Evolutionary conservation across 2,113 vertebrate genomes (phyloP), one percentile per base, ranked within the genome.

Genomic region (Orthonyx spaldingii): DNA sequence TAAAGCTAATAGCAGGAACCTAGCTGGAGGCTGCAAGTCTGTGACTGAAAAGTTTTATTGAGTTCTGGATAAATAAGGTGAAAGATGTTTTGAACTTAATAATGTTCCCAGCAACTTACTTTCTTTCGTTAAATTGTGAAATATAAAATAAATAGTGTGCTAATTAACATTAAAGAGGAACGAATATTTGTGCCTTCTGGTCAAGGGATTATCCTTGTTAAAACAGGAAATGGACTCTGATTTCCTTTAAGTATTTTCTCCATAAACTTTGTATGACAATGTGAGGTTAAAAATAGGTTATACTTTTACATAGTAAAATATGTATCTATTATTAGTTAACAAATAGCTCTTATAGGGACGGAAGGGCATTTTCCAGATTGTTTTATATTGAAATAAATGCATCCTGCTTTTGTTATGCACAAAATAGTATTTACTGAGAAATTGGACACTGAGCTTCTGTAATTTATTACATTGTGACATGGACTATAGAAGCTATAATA

Each of bases 161-260:
- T 92, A 96, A 95, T 93, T 87, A 91, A 82, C 79, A 47, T 93
- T 69, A 55, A 88, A 89, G 76, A 86, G 44, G 37, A 74, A 82
- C 11, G 37, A 91, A 57, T 95, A 95, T 95, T 96, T 96, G 57
- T 94, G 72, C 72, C 65, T 93, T 75, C 88, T 94, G 92, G 90
- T 95, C 94, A 94, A 87, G 35, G 76, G 85, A 90, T 95, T 97
- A 94, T 95, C 83, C 50, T 89, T 97, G 61, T 96, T 93, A 94
- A 93, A 94, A 94, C 84, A 94, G 94, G 96, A 97, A 96, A 94
- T 72, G 63, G 65, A 68, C 42, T 87, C 56, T 57, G 79, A 93
- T 93, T 96, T 95, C 91, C 90, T 95, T 35, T 13, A 94, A 95
- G 60, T 87, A 81, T 96, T 95, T 92, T 95, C 69, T 92, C 72